phyloP scores from a whole-genome alignment of 2,113 vertebrate species.

The Pangasianodon gigas region DNA sequence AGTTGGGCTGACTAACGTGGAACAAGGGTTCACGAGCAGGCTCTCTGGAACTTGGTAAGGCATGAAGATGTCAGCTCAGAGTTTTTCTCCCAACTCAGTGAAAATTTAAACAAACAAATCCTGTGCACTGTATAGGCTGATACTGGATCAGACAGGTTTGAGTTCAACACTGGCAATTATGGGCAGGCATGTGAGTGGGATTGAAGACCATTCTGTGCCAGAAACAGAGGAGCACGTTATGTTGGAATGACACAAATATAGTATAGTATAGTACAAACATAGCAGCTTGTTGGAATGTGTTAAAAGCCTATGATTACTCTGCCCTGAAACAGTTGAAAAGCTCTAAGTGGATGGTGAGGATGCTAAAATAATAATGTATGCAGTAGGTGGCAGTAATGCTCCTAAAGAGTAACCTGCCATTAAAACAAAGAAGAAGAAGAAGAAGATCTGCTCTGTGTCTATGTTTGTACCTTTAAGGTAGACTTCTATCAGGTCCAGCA shows the following conservation, averaged over 20 bases:
- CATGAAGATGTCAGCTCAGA: not conserved
- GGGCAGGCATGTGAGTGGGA: not conserved
- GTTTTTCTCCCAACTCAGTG: not conserved
- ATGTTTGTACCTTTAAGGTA: constrained; percentile 86
- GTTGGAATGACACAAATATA: not conserved
- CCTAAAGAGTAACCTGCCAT: not conserved
- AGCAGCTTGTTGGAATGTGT: not conserved
- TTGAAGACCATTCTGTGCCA: not conserved
- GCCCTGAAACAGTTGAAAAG: not conserved
- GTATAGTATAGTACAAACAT: not conserved
- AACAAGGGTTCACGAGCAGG: not conserved
- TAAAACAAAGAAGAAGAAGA: not conserved
- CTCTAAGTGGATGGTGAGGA: not conserved
- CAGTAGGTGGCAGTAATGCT: not conserved
- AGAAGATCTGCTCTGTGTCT: not conserved
- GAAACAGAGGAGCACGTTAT: not conserved
- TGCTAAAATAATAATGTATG: not conserved
- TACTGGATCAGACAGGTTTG: not conserved
- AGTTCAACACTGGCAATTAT: not conserved
- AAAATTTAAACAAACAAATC: not conserved
- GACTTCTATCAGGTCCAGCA: constrained; percentile 87
- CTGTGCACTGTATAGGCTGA: not conserved
- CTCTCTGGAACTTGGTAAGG: not conserved
- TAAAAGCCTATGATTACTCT: not conserved
- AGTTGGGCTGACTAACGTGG: not conserved